Percentiles rank a stretch among this genome's conserved stretches.
These are phyloP conservation scores for Caranx ignobilis DNA, from an alignment of 2,113 vertebrate genomes.

Conservation along the genomic window DNA sequence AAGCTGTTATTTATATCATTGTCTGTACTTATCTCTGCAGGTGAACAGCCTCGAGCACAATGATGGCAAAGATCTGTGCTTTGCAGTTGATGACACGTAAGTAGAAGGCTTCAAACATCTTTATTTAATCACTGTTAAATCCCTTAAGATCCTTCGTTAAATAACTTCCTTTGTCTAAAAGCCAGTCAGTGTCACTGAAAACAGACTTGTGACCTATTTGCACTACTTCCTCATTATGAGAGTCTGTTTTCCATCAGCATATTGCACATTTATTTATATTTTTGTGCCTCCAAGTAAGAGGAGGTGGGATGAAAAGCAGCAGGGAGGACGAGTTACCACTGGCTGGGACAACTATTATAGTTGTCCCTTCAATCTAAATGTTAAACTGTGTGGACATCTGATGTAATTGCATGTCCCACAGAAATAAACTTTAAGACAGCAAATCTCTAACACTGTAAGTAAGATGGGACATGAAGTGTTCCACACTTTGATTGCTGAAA, in stretches of 20 bases:
- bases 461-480: not conserved
- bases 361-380: not conserved
- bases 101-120: constrained; percentile 43
- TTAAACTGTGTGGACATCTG: not conserved
- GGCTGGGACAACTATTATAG: not conserved
- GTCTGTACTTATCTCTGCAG: constrained; percentile 31
- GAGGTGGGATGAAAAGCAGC: not conserved
- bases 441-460: not conserved
- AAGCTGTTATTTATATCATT: not conserved
- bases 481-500: not conserved
- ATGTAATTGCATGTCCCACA: not conserved
- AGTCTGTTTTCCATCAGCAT: constrained; percentile 3
- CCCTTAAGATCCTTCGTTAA: not conserved
- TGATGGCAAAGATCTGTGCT: constrained; percentile 80
- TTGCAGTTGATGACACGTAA: constrained; percentile 82
- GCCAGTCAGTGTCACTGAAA: not conserved
- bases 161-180: not conserved
- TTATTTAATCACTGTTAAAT: not conserved
- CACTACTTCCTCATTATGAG: constrained; percentile 4
- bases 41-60: constrained; percentile 40
- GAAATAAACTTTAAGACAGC: not conserved
- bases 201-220: not conserved
- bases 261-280: constrained; percentile 1
- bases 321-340: not conserved
- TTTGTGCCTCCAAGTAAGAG: not conserved